Conservation (phyloP, 2,113 vertebrate species). For the Ailuropoda melanoleuca region DNA sequence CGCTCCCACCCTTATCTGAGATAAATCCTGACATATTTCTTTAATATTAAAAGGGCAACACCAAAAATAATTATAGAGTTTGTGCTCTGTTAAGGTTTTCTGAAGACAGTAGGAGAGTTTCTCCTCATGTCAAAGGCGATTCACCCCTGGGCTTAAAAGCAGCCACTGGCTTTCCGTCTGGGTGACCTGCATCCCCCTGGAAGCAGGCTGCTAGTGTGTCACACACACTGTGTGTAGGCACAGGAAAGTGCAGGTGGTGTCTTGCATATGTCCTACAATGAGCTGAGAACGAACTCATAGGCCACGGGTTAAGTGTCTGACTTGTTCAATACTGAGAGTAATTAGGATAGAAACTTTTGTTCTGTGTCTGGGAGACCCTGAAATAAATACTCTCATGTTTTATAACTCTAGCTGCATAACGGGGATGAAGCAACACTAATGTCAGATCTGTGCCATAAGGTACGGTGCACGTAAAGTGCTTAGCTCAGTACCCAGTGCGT, state of each 20-base stretch:
- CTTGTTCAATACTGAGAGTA: background rate
- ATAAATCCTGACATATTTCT: background rate
- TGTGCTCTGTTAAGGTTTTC: background rate
- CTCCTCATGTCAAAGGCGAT: background rate
- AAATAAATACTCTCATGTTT: background rate
- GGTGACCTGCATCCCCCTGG: fast-evolving
- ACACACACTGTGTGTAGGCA: too few relatives aligned
- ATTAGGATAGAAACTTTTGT: background rate
- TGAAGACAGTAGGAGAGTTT: background rate
- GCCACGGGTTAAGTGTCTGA: background rate
- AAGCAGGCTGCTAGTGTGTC: too few relatives aligned
- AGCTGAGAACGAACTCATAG: background rate
- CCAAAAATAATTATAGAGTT: background rate
- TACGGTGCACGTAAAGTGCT: fast-evolving
- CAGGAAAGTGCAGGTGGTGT: background rate
- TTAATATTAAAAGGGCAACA: background rate
- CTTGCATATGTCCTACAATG: background rate
- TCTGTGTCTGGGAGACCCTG: background rate
- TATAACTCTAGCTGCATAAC: background rate
- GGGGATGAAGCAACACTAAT: fast-evolving
- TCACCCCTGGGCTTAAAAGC: background rate
- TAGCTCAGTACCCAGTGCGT: background rate
- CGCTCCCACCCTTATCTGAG: background rate
- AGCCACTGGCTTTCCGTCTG: too few relatives aligned
- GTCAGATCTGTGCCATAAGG: fast-evolving